phyloP scores from a whole-genome alignment of 2,797 vertebrate genomes.

The Cirrhinus molitorella region DNA sequence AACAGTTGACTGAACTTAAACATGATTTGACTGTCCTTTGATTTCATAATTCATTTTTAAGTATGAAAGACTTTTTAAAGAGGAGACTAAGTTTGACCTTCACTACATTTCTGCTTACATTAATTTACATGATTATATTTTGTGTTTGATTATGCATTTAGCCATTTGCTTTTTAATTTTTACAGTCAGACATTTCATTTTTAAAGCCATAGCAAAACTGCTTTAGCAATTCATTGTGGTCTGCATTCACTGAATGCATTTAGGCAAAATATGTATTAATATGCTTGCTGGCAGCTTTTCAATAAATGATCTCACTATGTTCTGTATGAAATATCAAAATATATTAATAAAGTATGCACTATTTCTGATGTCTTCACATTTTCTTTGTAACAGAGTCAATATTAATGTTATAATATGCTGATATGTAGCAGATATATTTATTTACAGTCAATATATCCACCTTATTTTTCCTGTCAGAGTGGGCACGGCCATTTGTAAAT shows the following conservation, averaged over 20 bases:
- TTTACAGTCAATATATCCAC: no score
- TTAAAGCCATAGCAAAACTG: not conserved
- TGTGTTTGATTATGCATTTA: not conserved
- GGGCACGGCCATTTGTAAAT: no score
- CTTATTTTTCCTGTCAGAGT: no score
- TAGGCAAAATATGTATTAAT: slow-evolving; percentile 16
- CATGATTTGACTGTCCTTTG: not conserved
- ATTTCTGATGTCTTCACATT: not conserved
- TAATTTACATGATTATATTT: not conserved
- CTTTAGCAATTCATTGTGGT: not conserved
- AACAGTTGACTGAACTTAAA: not conserved
- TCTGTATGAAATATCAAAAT: slow-evolving; percentile 4
- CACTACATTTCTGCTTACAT: not conserved
- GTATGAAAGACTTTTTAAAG: not conserved
- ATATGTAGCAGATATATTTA: no score
- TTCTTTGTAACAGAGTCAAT: not conserved
- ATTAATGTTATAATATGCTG: not conserved
- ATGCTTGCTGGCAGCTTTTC: slow-evolving; percentile 36
- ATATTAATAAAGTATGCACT: slow-evolving; percentile 56
- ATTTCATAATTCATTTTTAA: not conserved
- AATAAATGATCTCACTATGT: not conserved
- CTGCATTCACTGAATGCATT: slow-evolving; percentile 8
- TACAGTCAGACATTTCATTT: not conserved
- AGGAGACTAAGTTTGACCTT: not conserved
- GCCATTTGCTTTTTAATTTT: not conserved